Evolutionary conservation across 2,888 invertebrate genomes (phyloP).

Genomic region (Drosophila tripunctata): DNA sequence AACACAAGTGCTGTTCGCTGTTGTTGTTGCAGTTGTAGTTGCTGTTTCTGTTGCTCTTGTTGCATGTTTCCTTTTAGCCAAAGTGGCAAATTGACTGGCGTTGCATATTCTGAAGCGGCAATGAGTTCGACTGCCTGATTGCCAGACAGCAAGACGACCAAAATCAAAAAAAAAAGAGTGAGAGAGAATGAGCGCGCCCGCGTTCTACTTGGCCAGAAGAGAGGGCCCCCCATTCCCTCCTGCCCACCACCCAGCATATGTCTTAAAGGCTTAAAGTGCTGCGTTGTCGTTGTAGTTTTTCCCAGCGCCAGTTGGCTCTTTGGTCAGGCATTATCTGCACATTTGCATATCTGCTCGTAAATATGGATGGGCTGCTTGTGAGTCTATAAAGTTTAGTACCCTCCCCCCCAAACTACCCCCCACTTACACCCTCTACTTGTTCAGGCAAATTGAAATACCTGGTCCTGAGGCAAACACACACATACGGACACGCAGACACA

Average conservation of each 20-base stretch:
- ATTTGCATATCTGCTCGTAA: slow-evolving; percentile 79
- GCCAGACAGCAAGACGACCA: slow-evolving; percentile 54
- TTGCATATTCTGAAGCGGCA: slow-evolving; percentile 66
- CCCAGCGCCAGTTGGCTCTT: slow-evolving; percentile 62
- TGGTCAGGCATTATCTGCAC: slow-evolving; percentile 67
- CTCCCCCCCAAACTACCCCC: slow-evolving; percentile 11
- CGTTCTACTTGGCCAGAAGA: too few species aligned
- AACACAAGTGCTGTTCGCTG: slow-evolving; percentile 69
- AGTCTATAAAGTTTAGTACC: slow-evolving; percentile 61
- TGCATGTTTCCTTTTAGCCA: slow-evolving; percentile 78
- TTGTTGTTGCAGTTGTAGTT: slow-evolving; percentile 38
- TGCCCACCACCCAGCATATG: too few species aligned
- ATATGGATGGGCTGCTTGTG: slow-evolving; percentile 71
- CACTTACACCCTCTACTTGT: slow-evolving; percentile 2
- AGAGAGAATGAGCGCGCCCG: too few species aligned
- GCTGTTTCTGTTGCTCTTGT: slow-evolving; percentile 43
- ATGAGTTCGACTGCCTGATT: slow-evolving; percentile 55
- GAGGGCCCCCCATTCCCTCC: slow-evolving; percentile 28
- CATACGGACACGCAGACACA: not conserved
- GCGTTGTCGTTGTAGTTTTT: slow-evolving; percentile 41
- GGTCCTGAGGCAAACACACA: slow-evolving; percentile 30
- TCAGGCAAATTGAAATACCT: slow-evolving; percentile 71
- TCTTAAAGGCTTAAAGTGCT: slow-evolving; percentile 78
- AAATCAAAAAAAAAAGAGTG: slow-evolving; percentile 1
- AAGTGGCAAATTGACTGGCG: slow-evolving; percentile 81